Conservation (phyloP, 2,113 vertebrate genomes). For the Dendrocopos noguchii region DNA sequence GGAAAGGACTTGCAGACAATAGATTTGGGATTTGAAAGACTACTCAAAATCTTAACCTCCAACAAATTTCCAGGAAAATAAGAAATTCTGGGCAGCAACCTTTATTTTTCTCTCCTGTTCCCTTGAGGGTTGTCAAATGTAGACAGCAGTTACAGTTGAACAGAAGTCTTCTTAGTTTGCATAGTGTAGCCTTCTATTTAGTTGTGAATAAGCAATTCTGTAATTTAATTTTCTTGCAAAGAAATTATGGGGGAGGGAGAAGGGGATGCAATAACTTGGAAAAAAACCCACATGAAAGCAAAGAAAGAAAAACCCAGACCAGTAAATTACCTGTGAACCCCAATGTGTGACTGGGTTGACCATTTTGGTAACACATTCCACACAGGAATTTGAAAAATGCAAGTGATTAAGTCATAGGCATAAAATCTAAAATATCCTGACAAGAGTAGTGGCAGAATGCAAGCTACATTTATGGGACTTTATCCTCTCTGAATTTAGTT, state of each 20-base stretch:
- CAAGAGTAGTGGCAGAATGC: slow-evolving; percentile 1
- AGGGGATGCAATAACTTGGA: neutral
- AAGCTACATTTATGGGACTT: neutral
- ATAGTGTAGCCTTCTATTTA: neutral
- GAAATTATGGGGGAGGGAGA: neutral
- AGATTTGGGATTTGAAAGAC: neutral
- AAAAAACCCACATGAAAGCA: neutral
- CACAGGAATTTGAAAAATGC: neutral
- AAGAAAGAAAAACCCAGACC: neutral
- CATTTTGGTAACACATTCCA: neutral
- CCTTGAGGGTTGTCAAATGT: neutral
- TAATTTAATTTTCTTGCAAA: slow-evolving; percentile 29
- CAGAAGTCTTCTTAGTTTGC: neutral
- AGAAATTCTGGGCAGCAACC: neutral
- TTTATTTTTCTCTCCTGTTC: neutral
- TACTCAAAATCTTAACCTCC: neutral
- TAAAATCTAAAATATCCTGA: neutral
- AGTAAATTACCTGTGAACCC: neutral
- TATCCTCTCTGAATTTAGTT: neutral
- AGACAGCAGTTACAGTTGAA: slow-evolving; percentile 30
- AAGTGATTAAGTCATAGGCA: neutral
- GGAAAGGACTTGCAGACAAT: neutral
- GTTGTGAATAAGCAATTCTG: neutral
- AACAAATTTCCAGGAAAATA: slow-evolving; percentile 2
- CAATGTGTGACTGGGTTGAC: neutral